Percentiles rank a stretch among this genome's conserved stretches.
phyloP scores from a whole-genome alignment of 2,888 invertebrate genomes.

The Arge pagana region DNA sequence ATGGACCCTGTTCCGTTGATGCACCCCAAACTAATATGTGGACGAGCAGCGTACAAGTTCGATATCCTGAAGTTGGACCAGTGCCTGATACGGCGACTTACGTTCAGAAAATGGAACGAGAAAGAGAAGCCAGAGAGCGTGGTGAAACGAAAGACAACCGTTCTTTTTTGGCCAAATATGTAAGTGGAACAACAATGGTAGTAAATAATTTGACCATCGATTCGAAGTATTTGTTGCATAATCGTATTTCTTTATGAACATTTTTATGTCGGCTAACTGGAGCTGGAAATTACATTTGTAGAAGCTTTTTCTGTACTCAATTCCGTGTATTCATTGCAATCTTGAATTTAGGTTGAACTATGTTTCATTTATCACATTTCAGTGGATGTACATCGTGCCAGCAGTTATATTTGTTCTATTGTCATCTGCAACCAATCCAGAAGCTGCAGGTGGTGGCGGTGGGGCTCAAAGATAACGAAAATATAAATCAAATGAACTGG shows the following conservation, averaged over 20 bases:
- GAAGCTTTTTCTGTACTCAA: constrained; percentile 8
- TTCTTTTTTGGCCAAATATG: constrained; percentile 97
- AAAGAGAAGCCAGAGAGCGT: constrained; percentile 85
- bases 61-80: constrained; percentile 82
- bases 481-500: constrained; percentile 5
- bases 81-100: constrained; percentile 95
- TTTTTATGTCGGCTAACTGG: not conserved
- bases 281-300: not conserved
- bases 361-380: constrained; percentile 60
- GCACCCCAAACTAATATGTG: constrained; percentile 63
- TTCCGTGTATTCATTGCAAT: constrained; percentile 16
- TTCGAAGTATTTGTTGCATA: not conserved
- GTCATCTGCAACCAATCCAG: constrained; percentile 85
- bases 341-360: not conserved
- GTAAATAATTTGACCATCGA: not conserved
- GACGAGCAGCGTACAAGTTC: constrained; percentile 78
- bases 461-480: constrained; percentile 49
- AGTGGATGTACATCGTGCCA: constrained; percentile 99
- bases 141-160: constrained; percentile 92
- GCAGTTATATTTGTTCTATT: constrained; percentile 88
- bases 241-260: constrained; percentile 26
- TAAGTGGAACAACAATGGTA: constrained; percentile 69
- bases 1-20: constrained; percentile 55
- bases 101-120: constrained; percentile 90
- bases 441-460: constrained; percentile 58